Evolutionary conservation across 2,797 vertebrate genomes (phyloP), one percentile per base, ranked within the genome.

Genomic region (Bradypodion pumilum): DNA sequence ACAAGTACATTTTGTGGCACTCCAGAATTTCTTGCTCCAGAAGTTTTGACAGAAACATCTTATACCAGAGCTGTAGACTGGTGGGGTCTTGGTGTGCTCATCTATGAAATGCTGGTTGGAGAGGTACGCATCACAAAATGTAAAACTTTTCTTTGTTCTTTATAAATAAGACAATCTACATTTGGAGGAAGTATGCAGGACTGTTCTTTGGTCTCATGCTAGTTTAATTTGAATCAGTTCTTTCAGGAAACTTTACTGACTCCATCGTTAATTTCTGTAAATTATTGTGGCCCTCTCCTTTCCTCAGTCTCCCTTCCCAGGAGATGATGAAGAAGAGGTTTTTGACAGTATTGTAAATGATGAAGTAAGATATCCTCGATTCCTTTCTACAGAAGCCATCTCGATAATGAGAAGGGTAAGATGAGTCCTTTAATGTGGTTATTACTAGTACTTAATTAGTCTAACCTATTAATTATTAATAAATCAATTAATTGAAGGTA

Each of bases 281-380:
- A 5, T 69, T 19, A 59, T 70, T 80, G 15, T 13, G 1, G 0
- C 2, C 69, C 7, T 2, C 9, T 1, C 60, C 89, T 75, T 56
- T 68, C 91, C 89, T 44, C 78, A 99, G 99, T 99, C 99, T 78
- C 99, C 99, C 27, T 99, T 99, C 91, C 98, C 99, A 80, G 99
- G 99, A 69, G 99, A 99, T 82, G 98, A 99, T 87, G 99, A 99
- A 95, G 99, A 99, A 89, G 99, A 99, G 89, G 98, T 99, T 89
- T 99, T 99, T 89, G 99, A 99, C 96, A 99, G 99, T 95, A 99
- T 99, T 89, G 99, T 99, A 91, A 99, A 99, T 60, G 99, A 99
- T 92, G 99, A 99, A 96, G 98, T 99, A 87, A 97, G 98, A 88
- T 99, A 99, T 91, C 99, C 99, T 85, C 95, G 98, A 63, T 99